Evolutionary conservation across 2,888 invertebrate species (phyloP), one percentile per base, ranked within the genome.

Genomic region (Cheilosia urbana): DNA sequence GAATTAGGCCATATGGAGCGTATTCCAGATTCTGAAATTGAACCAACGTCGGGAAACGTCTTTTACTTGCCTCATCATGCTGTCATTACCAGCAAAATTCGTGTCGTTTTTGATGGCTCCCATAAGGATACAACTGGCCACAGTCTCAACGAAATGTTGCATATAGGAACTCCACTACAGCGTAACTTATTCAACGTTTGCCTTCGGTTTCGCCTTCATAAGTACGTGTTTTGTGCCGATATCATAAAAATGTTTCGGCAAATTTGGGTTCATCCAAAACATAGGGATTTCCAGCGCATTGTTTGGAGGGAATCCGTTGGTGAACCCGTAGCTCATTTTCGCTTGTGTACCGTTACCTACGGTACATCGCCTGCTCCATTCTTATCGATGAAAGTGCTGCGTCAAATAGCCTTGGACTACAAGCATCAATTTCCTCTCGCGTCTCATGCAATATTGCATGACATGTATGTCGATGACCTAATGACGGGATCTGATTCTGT

Each of bases 181-280:
- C n/a, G n/a, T n/a, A n/a, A n/a, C n/a, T n/a, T n/a, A n/a, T n/a
- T n/a, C n/a, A n/a, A n/a, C n/a, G n/a, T n/a, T n/a, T n/a, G n/a
- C n/a, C n/a, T n/a, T n/a, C 66, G 49, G 5, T 76, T 76, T 62
- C 60, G 60, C 9, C n/a, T 68, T 13, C 40, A 68, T 30, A 24
- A 45, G 51, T 76, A 30, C 15, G 68, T 76, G 2, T 68, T 76
- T 30, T 76, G 66, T 66, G 66, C 66, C 4, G 76, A 76, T 40
- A 76, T 87, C 0, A 57, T 63, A 4, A 82, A 77, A 42, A 87
- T 87, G 87, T 87, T 77, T 62, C 75, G 79, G 2, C 79, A 83
- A 58, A 75, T 87, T 45, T 40, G 34, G 63, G 37, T 57, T 34
- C 34, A 34, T 57, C 9, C 4, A 5, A 57, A 34, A 30, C 30